These are phyloP conservation scores for Gasterosteus aculeatus DNA, from an alignment of 2,113 vertebrate species.

Conservation along the genomic window DNA sequence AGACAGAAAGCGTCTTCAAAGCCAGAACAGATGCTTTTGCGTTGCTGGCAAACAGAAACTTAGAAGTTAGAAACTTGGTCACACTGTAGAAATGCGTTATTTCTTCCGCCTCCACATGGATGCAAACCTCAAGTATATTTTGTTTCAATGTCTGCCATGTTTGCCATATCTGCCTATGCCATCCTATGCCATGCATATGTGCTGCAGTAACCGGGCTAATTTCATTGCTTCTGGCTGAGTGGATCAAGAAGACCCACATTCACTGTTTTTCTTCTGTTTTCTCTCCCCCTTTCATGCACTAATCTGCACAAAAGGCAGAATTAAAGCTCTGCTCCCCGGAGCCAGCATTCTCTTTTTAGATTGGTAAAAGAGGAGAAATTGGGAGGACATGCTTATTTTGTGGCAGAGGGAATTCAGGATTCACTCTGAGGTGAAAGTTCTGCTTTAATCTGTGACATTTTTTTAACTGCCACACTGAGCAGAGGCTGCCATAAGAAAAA, in stretches of 20 bases:
- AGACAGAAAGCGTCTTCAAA: constrained; percentile 35
- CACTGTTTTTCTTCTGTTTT: constrained; percentile 48
- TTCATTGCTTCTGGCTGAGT: constrained; percentile 68
- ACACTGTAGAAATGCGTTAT: constrained; percentile 43
- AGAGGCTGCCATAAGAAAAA: not conserved
- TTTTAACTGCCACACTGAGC: not conserved
- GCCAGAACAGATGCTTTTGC: constrained; percentile 17
- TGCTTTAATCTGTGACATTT: constrained; percentile 23
- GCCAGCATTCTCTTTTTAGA: constrained; percentile 49
- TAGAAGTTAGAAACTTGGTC: constrained; percentile 56
- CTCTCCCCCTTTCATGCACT: constrained; percentile 63
- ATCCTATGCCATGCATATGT: constrained; percentile 58
- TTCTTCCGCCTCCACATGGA: constrained; percentile 51
- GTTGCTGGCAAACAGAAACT: constrained; percentile 45
- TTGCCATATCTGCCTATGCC: constrained; percentile 68
- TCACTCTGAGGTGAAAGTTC: constrained; percentile 55
- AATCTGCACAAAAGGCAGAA: constrained; percentile 63
- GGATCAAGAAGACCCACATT: constrained; percentile 69
- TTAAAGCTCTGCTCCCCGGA: constrained; percentile 51
- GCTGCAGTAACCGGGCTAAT: constrained; percentile 63
- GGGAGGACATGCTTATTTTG: constrained; percentile 46
- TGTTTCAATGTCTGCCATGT: constrained; percentile 62
- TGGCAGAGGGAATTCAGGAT: constrained; percentile 24
- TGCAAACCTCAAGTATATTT: constrained; percentile 51
- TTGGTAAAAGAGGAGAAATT: constrained; percentile 42